Evolutionary conservation across 1,140 invertebrate genomes (phyloP).

Genomic region (Ceratitis capitata): DNA sequence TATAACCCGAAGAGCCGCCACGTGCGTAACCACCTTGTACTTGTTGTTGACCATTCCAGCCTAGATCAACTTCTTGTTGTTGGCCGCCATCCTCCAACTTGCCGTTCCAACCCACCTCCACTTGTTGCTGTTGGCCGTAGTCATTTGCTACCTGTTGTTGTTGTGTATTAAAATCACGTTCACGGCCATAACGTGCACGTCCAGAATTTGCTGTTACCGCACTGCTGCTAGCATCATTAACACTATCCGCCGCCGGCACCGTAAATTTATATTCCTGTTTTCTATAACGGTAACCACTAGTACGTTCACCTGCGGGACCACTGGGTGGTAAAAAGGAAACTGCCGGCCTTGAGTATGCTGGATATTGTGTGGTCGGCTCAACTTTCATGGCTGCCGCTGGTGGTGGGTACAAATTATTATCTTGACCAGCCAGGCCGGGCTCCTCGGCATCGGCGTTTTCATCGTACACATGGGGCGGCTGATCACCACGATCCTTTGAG

Average conservation of each 20-base stretch:
- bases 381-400: conserved; percentile 20
- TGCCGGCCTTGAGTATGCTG: neutral
- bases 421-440: conserved; percentile 52
- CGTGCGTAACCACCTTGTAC: neutral
- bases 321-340: conserved; percentile 5
- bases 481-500: conserved; percentile 61
- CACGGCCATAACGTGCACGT: conserved; percentile 44
- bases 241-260: conserved; percentile 46
- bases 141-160: conserved; percentile 40
- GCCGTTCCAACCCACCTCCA: conserved; percentile 47
- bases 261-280: conserved; percentile 55
- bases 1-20: neutral
- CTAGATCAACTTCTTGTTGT: conserved; percentile 22
- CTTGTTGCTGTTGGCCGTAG: conserved; percentile 48
- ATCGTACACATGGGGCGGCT: conserved; percentile 57
- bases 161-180: conserved; percentile 38
- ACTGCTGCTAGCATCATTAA: conserved; percentile 49
- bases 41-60: neutral
- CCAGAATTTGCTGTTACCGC: neutral
- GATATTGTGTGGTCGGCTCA: conserved; percentile 1
- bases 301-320: neutral
- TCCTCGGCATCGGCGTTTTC: conserved; percentile 53
- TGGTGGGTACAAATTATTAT: conserved; percentile 27
- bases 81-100: conserved; percentile 37
- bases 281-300: conserved; percentile 50